phyloP scores from a whole-genome alignment of 2,797 vertebrate species.

The Nannoperca australis region DNA sequence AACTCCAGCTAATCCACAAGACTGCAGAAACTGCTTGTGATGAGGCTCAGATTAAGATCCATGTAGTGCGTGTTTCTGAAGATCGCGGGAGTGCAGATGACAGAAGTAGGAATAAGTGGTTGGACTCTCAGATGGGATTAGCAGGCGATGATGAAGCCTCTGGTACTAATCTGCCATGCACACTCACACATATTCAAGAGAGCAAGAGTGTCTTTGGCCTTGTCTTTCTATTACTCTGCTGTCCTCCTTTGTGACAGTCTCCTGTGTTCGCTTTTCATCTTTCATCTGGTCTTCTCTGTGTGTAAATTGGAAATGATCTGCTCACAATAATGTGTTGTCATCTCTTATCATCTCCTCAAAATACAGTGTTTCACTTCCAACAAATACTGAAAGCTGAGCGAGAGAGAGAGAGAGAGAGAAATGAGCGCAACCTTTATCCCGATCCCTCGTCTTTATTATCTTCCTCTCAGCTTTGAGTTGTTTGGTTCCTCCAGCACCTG shows the following conservation, averaged over 20 bases:
- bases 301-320: slow-evolving; percentile 43
- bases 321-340: slow-evolving; percentile 27
- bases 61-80: slow-evolving; percentile 65
- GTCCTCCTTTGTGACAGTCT: slow-evolving; percentile 57
- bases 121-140: slow-evolving; percentile 74
- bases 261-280: slow-evolving; percentile 57
- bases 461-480: slow-evolving; percentile 28
- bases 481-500: slow-evolving; percentile 22
- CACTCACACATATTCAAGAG: slow-evolving; percentile 37
- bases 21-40: slow-evolving; percentile 45
- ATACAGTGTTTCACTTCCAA: neutral
- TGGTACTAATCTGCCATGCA: slow-evolving; percentile 73
- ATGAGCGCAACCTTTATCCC: slow-evolving; percentile 21
- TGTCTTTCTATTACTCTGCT: slow-evolving; percentile 52
- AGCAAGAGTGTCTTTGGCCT: slow-evolving; percentile 40
- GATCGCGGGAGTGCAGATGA: slow-evolving; percentile 50
- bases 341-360: slow-evolving; percentile 17
- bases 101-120: slow-evolving; percentile 62
- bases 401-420: neutral
- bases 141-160: slow-evolving; percentile 61
- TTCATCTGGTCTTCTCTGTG: slow-evolving; percentile 50
- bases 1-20: slow-evolving; percentile 67
- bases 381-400: slow-evolving; percentile 10
- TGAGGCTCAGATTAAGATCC: slow-evolving; percentile 67
- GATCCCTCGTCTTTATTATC: slow-evolving; percentile 31